phyloP scores from a whole-genome alignment of 1,140 invertebrate genomes.

The Daktulosphaira vitifoliae region DNA sequence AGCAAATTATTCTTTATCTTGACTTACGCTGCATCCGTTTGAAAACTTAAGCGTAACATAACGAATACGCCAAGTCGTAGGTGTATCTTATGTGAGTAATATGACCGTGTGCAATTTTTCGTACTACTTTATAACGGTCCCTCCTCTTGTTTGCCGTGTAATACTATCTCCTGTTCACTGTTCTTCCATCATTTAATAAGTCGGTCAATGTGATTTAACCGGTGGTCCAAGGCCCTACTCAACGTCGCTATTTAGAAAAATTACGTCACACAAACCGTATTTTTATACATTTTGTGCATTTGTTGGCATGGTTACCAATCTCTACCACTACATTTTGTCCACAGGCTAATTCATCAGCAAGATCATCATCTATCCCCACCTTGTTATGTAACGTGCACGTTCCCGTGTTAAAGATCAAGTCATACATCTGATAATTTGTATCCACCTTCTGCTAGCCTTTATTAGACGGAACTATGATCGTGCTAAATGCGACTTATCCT shows the following conservation, averaged over 20 bases:
- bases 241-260: neutral
- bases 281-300: neutral
- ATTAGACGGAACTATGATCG: neutral
- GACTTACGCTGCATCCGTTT: too few relatives aligned
- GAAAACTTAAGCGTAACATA: too few relatives aligned
- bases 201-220: conserved; percentile 29
- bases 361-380: neutral
- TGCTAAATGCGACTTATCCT: neutral
- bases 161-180: too few relatives aligned
- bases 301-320: neutral
- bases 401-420: neutral
- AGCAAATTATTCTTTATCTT: too few relatives aligned
- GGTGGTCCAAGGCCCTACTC: conserved; percentile 24
- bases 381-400: too few relatives aligned
- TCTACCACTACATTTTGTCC: neutral
- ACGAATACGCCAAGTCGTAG: too few relatives aligned
- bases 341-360: neutral
- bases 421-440: neutral
- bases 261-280: neutral
- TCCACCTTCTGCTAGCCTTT: neutral
- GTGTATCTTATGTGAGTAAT: too few relatives aligned
- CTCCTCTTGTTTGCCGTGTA: too few relatives aligned
- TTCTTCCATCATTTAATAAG: conserved; percentile 10
- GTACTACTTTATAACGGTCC: too few relatives aligned
- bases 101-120: too few relatives aligned